Conservation (phyloP, 2,113 vertebrate species). For the Odocoileus virginianus region DNA sequence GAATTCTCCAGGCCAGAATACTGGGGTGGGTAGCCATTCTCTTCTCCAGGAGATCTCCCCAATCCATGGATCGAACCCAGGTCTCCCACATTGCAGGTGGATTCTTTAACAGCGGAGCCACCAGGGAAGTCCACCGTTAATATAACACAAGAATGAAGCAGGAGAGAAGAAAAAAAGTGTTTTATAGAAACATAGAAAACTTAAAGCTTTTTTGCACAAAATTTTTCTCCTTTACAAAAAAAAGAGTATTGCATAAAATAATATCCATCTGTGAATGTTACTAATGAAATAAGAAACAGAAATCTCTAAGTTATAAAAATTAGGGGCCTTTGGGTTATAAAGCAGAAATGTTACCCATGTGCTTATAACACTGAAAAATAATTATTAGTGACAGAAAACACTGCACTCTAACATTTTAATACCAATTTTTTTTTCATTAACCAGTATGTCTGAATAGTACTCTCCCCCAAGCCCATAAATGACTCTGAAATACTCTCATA, state of each 20-base stretch:
- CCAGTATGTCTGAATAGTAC: background rate
- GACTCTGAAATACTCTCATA: background rate
- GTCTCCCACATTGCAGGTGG: accelerated
- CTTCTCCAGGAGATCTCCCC: background rate
- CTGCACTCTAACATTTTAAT: background rate
- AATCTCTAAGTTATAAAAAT: background rate
- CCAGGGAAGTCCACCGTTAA: background rate
- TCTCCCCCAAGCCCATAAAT: background rate
- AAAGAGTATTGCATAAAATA: background rate
- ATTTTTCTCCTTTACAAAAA: background rate
- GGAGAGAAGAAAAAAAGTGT: background rate
- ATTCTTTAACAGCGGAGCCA: background rate
- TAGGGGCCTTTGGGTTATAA: background rate
- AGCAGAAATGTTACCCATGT: background rate
- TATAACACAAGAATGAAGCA: background rate
- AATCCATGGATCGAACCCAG: background rate
- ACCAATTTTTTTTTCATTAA: background rate
- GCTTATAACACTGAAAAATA: background rate
- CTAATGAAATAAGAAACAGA: background rate
- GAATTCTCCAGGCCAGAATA: background rate
- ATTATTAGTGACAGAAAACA: background rate
- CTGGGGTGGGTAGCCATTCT: background rate
- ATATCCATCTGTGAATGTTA: background rate
- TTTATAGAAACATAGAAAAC: background rate
- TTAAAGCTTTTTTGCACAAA: background rate